These are phyloP conservation scores for Sipha flava DNA, from an alignment of 1,140 invertebrate genomes.

Conservation along the genomic window DNA sequence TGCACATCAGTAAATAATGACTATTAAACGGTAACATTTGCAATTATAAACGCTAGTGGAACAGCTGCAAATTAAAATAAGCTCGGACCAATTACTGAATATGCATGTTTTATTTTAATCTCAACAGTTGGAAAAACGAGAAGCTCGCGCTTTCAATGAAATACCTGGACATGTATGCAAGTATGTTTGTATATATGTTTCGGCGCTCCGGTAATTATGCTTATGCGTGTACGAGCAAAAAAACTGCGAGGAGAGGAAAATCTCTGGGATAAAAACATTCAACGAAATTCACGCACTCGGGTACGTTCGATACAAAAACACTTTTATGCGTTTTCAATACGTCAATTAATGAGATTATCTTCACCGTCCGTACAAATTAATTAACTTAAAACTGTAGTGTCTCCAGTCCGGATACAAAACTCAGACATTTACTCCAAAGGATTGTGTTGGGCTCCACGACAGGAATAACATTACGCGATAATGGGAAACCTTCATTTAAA, in stretches of 20 bases:
- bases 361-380: not conserved
- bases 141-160: too few relatives aligned
- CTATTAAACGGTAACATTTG: too few relatives aligned
- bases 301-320: not conserved
- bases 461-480: not conserved
- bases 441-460: not conserved
- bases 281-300: not conserved
- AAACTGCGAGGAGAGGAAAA: not conserved
- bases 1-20: too few relatives aligned
- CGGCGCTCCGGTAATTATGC: too few relatives aligned
- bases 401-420: not conserved
- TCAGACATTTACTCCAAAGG: not conserved
- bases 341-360: not conserved
- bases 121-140: too few relatives aligned
- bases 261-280: not conserved
- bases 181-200: too few relatives aligned
- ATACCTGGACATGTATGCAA: too few relatives aligned
- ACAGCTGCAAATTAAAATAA: too few relatives aligned
- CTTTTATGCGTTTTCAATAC: not conserved
- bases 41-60: too few relatives aligned
- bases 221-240: too few relatives aligned
- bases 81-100: too few relatives aligned
- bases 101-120: too few relatives aligned
- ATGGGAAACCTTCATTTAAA: not conserved
- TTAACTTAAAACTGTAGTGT: not conserved